Conservation (phyloP, 2,888 invertebrate genomes). For the Alloplasta piceator region DNA sequence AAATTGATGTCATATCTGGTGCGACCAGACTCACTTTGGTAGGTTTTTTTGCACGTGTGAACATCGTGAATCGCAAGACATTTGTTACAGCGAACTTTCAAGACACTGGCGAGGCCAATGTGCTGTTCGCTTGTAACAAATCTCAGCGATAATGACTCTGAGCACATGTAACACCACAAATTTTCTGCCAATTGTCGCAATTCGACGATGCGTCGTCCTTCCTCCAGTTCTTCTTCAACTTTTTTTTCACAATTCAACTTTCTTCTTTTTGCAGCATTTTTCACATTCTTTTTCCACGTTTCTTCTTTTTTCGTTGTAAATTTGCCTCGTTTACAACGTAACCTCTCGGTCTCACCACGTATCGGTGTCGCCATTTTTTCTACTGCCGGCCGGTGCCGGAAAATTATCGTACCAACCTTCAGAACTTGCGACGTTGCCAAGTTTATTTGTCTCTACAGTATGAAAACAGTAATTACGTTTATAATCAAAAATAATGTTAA, state of each 20-base stretch:
- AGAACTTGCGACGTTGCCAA: slow-evolving; percentile 38
- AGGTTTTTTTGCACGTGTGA: slow-evolving; percentile 15
- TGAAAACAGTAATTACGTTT: slow-evolving; percentile 18
- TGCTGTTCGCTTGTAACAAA: slow-evolving; percentile 32
- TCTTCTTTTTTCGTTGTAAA: slow-evolving; percentile 39
- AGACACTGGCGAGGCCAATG: slow-evolving; percentile 36
- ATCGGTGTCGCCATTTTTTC: slow-evolving; percentile 41
- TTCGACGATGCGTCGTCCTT: slow-evolving; percentile 45
- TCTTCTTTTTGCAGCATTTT: slow-evolving; percentile 37
- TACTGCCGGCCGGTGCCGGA: slow-evolving; percentile 32
- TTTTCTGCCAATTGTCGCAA: slow-evolving; percentile 28
- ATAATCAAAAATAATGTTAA: slow-evolving; percentile 20
- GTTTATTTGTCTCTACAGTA: slow-evolving; percentile 20
- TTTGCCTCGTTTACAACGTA: slow-evolving; percentile 41
- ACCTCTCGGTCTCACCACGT: slow-evolving; percentile 17
- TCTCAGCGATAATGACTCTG: slow-evolving; percentile 31
- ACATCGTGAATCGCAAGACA: slow-evolving; percentile 12
- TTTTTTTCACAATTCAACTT: slow-evolving; percentile 15
- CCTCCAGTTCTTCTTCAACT: slow-evolving; percentile 25
- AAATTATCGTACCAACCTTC: slow-evolving; percentile 44
- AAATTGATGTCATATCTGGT: slow-evolving; percentile 24
- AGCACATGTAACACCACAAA: slow-evolving; percentile 38
- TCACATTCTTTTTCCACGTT: slow-evolving; percentile 50
- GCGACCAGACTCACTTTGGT: slow-evolving; percentile 1
- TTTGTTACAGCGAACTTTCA: slow-evolving; percentile 25